Percentiles rank a stretch among this genome's conserved stretches.
These are phyloP conservation scores for Rhaphigaster nebulosa DNA, from an alignment of 2,888 invertebrate genomes.

Conservation along the genomic window DNA sequence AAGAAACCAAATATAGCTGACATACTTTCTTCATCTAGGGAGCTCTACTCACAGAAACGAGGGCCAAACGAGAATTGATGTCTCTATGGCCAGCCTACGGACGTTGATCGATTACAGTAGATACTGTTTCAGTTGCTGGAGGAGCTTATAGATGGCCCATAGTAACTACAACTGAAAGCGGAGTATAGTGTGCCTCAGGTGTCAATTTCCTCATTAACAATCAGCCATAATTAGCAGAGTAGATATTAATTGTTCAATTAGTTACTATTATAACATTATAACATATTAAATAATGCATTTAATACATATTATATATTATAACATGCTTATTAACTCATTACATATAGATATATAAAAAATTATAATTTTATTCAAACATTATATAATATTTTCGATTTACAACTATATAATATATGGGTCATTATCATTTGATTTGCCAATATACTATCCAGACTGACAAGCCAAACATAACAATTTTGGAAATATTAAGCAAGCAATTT, in stretches of 20 bases:
- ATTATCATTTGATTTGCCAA: too few relatives aligned
- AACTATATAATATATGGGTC: too few relatives aligned
- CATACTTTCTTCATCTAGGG: not conserved
- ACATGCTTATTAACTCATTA: too few relatives aligned
- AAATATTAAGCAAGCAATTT: too few relatives aligned
- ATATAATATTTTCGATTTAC: too few relatives aligned
- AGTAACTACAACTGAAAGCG: not conserved
- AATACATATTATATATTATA: too few relatives aligned
- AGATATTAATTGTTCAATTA: not conserved
- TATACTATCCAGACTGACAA: too few relatives aligned
- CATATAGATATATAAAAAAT: too few relatives aligned
- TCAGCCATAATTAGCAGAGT: not conserved
- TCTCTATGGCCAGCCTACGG: not conserved
- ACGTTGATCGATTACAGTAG: conserved; percentile 20
- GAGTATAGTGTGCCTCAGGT: not conserved
- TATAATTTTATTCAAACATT: too few relatives aligned
- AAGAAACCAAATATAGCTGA: not conserved
- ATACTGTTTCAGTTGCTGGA: conserved; percentile 8
- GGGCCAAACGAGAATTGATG: conserved; percentile 27
- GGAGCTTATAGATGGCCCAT: conserved; percentile 3
- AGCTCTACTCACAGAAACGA: not conserved
- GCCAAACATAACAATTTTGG: too few relatives aligned
- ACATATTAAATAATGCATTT: too few relatives aligned
- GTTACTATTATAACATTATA: not conserved
- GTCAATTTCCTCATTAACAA: not conserved